Percentiles rank a stretch among this genome's conserved stretches.
Conservation (phyloP, 1,140 invertebrate genomes). For the Zaprionus kolodkinae region DNA sequence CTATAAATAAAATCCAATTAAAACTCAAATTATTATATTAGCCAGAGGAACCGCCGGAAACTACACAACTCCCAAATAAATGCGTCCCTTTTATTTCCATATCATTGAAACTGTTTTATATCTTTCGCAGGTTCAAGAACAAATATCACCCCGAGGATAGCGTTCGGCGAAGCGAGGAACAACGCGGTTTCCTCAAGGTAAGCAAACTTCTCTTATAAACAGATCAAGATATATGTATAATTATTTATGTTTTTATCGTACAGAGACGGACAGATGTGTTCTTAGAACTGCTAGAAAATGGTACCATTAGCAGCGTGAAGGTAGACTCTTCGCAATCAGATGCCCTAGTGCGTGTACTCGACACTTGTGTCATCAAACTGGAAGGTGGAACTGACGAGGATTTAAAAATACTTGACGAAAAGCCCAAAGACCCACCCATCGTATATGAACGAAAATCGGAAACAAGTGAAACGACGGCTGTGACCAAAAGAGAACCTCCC, state of each 20-base stretch:
- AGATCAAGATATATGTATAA: neutral
- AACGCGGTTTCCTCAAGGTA: constrained; percentile 93
- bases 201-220: constrained; percentile 7
- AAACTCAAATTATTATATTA: constrained; percentile 16
- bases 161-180: constrained; percentile 95
- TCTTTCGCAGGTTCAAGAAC: constrained; percentile 95
- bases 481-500: constrained; percentile 71
- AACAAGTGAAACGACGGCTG: constrained; percentile 35
- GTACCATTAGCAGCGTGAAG: constrained; percentile 90
- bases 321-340: constrained; percentile 96
- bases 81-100: neutral
- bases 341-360: constrained; percentile 93
- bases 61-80: neutral
- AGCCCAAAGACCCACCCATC: constrained; percentile 79
- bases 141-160: constrained; percentile 99
- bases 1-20: constrained; percentile 38
- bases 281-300: constrained; percentile 91
- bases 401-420: constrained; percentile 91
- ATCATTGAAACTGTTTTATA: neutral
- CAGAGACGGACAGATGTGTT: constrained; percentile 94
- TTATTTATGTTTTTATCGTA: constrained; percentile 9
- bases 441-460: constrained; percentile 56
- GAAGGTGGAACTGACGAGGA: constrained; percentile 99
- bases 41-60: constrained; percentile 24
- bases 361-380: constrained; percentile 98